These are phyloP conservation scores for Tachyglossus aculeatus DNA, from an alignment of 2,797 vertebrate species.

Conservation along the genomic window DNA sequence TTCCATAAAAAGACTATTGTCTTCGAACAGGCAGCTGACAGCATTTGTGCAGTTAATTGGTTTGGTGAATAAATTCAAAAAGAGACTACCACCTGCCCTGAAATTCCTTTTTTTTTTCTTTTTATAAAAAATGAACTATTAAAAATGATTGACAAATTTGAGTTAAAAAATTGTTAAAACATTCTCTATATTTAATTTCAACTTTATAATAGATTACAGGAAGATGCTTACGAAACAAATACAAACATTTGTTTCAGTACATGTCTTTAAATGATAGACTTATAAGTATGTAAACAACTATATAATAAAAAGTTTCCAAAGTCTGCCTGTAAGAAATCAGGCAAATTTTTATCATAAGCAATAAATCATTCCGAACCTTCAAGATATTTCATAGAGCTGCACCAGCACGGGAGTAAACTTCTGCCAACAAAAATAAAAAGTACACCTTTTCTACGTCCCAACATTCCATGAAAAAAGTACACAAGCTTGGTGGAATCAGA, in stretches of 20 bases:
- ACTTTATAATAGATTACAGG: constrained; percentile 99
- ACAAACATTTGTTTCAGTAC: constrained; percentile 88
- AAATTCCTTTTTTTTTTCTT: constrained; percentile 70
- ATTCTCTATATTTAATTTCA: constrained; percentile 99
- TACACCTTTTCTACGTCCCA: constrained; percentile 67
- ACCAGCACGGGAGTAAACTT: constrained; percentile 83
- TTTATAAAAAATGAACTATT: constrained; percentile 84
- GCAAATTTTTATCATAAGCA: constrained; percentile 84
- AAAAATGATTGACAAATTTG: constrained; percentile 84
- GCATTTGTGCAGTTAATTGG: constrained; percentile 79
- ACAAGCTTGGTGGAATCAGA: constrained; percentile 74
- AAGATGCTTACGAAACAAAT: constrained; percentile 88
- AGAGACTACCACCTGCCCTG: constrained; percentile 76
- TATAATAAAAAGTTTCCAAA: constrained; percentile 84
- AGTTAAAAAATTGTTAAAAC: constrained; percentile 94
- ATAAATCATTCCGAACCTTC: constrained; percentile 83
- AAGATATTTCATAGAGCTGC: constrained; percentile 85
- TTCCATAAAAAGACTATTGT: constrained; percentile 82
- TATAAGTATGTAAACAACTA: constrained; percentile 83
- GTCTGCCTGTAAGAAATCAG: constrained; percentile 84
- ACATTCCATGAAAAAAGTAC: constrained; percentile 66
- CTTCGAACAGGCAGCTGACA: constrained; percentile 79
- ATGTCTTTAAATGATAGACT: constrained; percentile 91
- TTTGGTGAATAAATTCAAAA: constrained; percentile 77
- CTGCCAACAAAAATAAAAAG: constrained; percentile 72